Percentiles rank a stretch among this genome's conserved stretches.
Evolutionary conservation across 2,888 invertebrate species (phyloP).

Genomic region (Pocota personata): DNA sequence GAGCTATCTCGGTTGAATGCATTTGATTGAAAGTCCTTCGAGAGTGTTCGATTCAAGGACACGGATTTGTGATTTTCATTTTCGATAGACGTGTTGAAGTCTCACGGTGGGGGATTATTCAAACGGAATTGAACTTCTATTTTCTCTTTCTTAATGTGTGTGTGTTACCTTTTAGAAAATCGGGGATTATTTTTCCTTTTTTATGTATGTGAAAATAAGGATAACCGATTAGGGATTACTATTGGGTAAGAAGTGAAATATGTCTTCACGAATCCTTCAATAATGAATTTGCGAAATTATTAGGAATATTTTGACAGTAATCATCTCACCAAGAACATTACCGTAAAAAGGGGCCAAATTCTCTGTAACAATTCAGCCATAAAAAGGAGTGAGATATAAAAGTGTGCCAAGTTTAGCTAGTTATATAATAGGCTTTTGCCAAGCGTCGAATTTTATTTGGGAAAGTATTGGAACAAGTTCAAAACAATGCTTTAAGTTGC

Average conservation of each 20-base stretch:
- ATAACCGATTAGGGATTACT: background rate
- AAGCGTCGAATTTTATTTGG: no score
- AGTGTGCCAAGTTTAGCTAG: no score
- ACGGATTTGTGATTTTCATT: conserved; percentile 48
- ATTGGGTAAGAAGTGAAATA: background rate
- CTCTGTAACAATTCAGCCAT: no score
- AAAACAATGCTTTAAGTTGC: no score
- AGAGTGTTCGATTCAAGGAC: conserved; percentile 47
- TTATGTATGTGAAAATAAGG: background rate
- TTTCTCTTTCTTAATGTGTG: background rate
- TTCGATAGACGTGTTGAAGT: conserved; percentile 51
- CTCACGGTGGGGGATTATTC: conserved; percentile 43
- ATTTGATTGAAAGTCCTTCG: conserved; percentile 64
- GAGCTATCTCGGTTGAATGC: conserved; percentile 59
- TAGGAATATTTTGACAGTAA: no score
- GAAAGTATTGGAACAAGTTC: no score
- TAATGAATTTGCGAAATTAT: no score
- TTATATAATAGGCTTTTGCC: no score
- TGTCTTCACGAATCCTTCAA: background rate
- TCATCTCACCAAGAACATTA: no score
- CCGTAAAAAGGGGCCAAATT: no score
- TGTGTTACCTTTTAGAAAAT: background rate
- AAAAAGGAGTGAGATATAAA: no score
- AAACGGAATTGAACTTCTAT: conserved; percentile 14
- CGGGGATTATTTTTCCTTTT: background rate